Evolutionary conservation across 2,888 invertebrate species (phyloP).

Genomic region (Labia minor): DNA sequence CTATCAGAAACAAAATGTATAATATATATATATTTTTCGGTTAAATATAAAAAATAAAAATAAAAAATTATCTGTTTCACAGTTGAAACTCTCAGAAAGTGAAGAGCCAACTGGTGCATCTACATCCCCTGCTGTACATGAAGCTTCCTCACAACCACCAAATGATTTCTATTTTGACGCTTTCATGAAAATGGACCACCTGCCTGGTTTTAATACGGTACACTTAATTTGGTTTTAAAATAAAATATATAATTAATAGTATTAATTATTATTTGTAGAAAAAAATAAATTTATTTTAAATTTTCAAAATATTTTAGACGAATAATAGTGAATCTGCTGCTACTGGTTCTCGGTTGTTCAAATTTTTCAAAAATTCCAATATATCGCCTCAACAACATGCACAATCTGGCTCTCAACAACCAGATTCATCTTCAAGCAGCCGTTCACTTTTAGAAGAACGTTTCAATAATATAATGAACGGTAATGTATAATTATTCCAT

Average conservation of each 20-base stretch:
- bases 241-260: no score
- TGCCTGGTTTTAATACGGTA: constrained; percentile 62
- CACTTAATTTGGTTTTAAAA: constrained; percentile 30
- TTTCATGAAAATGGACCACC: constrained; percentile 67
- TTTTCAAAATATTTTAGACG: constrained; percentile 40
- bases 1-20: no score
- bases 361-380: constrained; percentile 51
- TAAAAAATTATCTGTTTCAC: no score
- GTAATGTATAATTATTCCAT: no score
- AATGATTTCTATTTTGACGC: constrained; percentile 69
- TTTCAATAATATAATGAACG: constrained; percentile 54
- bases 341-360: constrained; percentile 41
- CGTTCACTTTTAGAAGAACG: constrained; percentile 35
- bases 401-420: background rate
- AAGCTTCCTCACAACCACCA: background rate
- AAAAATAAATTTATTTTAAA: background rate
- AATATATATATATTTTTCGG: no score
- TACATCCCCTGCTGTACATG: background rate
- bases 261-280: background rate
- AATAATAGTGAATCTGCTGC: constrained; percentile 34
- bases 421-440: background rate
- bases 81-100: constrained; percentile 16
- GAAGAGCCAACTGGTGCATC: constrained; percentile 13
- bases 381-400: background rate
- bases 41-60: no score